phyloP scores from a whole-genome alignment of 2,797 vertebrate genomes.

The Anguilla obscura region DNA sequence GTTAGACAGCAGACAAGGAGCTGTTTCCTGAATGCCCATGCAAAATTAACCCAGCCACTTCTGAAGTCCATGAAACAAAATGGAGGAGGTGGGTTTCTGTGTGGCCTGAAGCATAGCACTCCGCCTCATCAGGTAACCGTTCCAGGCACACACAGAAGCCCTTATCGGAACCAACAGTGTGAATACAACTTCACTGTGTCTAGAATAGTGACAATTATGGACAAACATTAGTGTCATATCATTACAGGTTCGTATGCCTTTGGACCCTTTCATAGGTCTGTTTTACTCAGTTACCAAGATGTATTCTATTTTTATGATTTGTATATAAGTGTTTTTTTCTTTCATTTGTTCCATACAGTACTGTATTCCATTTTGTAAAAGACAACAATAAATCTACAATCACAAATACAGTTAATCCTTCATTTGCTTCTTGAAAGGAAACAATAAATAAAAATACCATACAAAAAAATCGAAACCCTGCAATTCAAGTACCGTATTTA shows the following conservation, averaged over 20 bases:
- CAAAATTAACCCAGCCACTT: conserved; percentile 39
- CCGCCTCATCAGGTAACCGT: conserved; percentile 52
- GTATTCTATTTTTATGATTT: conserved; percentile 93
- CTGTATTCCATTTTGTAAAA: conserved; percentile 61
- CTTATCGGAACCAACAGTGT: conserved; percentile 22
- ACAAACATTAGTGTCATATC: conserved; percentile 42
- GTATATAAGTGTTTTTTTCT: conserved; percentile 77
- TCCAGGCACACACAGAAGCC: conserved; percentile 3
- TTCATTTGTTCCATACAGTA: conserved; percentile 65
- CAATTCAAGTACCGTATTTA: not conserved
- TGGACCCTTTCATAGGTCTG: conserved; percentile 51
- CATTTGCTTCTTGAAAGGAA: conserved; percentile 17
- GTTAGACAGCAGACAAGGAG: conserved; percentile 38
- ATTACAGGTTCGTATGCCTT: conserved; percentile 50
- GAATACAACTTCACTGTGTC: conserved; percentile 15
- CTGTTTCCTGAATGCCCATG: conserved; percentile 30
- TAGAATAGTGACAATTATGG: conserved; percentile 15
- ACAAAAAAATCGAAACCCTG: conserved; percentile 16
- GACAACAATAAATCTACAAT: conserved; percentile 59
- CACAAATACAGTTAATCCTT: conserved; percentile 6
- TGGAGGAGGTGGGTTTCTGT: not conserved
- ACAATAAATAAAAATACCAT: not conserved
- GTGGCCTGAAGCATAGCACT: conserved; percentile 26
- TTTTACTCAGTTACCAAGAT: conserved; percentile 80
- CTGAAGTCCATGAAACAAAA: not conserved